Evolutionary conservation across 2,797 vertebrate genomes (phyloP).

Genomic region (Peromyscus melanophrys): DNA sequence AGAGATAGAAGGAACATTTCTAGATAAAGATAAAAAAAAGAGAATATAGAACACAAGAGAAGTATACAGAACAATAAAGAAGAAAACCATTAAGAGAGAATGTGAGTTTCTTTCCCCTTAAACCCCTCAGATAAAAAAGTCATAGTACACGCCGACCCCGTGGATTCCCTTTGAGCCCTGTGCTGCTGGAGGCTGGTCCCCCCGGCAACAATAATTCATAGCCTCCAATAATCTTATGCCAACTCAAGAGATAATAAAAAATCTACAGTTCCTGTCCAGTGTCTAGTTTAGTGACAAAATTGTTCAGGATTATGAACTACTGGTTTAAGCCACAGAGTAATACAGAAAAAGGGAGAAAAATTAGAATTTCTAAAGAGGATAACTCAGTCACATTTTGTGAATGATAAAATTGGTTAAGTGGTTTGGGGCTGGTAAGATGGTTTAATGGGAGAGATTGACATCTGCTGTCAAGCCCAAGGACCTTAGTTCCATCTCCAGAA

Average conservation of each 20-base stretch:
- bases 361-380: background rate
- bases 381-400: background rate
- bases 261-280: slow-evolving; percentile 7
- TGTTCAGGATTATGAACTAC: background rate
- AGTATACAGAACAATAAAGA: too few relatives aligned
- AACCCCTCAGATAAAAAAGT: too few relatives aligned
- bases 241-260: background rate
- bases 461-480: background rate
- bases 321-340: background rate
- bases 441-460: background rate
- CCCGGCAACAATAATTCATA: too few relatives aligned
- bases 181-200: too few relatives aligned
- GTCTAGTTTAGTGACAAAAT: background rate
- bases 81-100: too few relatives aligned
- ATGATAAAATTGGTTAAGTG: background rate
- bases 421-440: background rate
- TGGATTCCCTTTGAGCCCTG: too few relatives aligned
- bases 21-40: too few relatives aligned
- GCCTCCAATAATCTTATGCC: background rate
- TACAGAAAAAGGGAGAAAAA: background rate
- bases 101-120: too few relatives aligned
- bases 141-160: too few relatives aligned
- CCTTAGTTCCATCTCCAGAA: background rate
- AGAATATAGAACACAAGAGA: too few relatives aligned
- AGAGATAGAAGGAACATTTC: too few relatives aligned